Percentiles rank a stretch among this genome's conserved stretches.
Evolutionary conservation across 2,888 invertebrate species (phyloP).

Genomic region (Phragmatobia fuliginosa): DNA sequence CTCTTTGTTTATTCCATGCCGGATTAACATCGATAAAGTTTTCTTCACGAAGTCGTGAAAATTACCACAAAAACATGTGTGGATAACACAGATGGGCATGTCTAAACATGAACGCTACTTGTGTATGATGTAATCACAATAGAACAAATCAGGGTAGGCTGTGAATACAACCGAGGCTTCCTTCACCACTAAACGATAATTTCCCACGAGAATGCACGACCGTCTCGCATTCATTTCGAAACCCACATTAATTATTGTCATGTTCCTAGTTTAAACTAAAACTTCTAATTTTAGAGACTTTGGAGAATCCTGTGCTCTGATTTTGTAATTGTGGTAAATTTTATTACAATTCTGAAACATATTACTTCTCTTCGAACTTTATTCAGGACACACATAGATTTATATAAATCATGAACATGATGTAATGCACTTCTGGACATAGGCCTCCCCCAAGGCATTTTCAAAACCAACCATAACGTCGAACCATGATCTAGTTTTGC

Average conservation of each 20-base stretch:
- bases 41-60: background rate
- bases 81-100: background rate
- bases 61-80: background rate
- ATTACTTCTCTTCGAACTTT: too few species aligned
- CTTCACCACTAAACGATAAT: conserved; percentile 18
- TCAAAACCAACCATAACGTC: too few species aligned
- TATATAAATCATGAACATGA: too few species aligned
- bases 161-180: background rate
- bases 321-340: too few species aligned
- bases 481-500: too few species aligned
- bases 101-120: background rate
- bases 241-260: conserved; percentile 4
- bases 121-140: background rate
- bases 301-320: background rate
- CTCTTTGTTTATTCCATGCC: background rate
- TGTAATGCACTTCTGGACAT: too few species aligned
- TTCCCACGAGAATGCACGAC: conserved; percentile 23
- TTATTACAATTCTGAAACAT: too few species aligned
- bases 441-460: too few species aligned
- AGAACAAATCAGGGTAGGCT: conserved; percentile 7
- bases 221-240: conserved; percentile 12
- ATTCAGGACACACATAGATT: too few species aligned
- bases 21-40: background rate
- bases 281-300: background rate
- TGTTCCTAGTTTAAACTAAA: conserved; percentile 1